These are phyloP conservation scores for Urocyon cinereoargenteus DNA, from an alignment of 2,797 vertebrate genomes.

Conservation along the genomic window DNA sequence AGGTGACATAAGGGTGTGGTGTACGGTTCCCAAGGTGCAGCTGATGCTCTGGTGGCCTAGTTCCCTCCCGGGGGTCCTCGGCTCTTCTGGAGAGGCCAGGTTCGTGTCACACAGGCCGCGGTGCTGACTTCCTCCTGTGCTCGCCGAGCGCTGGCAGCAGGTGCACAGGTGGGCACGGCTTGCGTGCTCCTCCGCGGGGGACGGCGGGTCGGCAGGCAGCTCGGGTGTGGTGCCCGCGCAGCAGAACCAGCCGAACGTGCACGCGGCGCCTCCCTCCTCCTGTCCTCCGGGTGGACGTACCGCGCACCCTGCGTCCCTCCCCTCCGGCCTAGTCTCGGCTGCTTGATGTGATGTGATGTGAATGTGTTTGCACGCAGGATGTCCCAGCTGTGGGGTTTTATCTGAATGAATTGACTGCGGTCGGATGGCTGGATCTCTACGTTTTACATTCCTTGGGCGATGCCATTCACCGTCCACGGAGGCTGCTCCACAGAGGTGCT, in stretches of 20 bases:
- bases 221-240: neutral
- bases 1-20: neutral
- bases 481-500: no score
- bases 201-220: neutral
- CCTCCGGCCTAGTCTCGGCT: neutral
- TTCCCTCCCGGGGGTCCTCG: neutral
- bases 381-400: neutral
- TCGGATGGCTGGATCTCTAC: neutral
- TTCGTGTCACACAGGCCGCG: accelerated
- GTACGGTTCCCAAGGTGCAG: neutral
- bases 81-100: neutral
- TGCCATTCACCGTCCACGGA: neutral
- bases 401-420: neutral
- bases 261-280: neutral
- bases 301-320: no score
- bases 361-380: neutral
- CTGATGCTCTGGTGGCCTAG: neutral
- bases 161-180: neutral
- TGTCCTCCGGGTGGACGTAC: neutral
- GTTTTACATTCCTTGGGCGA: neutral
- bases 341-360: neutral
- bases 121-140: neutral
- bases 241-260: neutral
- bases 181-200: accelerated
- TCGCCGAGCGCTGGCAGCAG: accelerated